A percentile compares a stretch with the other conserved stretches of the same genome.
Evolutionary conservation across 2,797 vertebrate species (phyloP).

Genomic region (Iguana delicatissima): DNA sequence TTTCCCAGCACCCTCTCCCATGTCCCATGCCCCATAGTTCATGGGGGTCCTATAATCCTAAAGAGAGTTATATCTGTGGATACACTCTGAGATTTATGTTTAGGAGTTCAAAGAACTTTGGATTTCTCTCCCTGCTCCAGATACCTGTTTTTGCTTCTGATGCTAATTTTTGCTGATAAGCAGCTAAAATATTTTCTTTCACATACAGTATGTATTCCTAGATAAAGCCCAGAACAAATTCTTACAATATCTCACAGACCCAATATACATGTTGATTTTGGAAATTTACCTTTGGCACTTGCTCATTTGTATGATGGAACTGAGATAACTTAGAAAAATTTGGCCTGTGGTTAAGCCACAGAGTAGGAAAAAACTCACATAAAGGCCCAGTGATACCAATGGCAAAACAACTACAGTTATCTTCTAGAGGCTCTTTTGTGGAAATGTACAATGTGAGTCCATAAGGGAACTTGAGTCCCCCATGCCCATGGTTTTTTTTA

Average conservation of each 20-base stretch:
- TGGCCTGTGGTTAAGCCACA: background rate
- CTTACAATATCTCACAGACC: background rate
- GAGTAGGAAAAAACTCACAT: background rate
- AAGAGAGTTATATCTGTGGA: background rate
- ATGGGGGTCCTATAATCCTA: background rate
- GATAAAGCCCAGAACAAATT: background rate
- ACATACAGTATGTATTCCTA: background rate
- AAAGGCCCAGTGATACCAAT: background rate
- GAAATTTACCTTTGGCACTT: background rate
- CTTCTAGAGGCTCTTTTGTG: background rate
- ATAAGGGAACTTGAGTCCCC: background rate
- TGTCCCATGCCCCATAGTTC: background rate
- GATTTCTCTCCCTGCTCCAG: background rate
- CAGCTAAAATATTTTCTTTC: constrained; percentile 16
- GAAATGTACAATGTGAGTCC: background rate
- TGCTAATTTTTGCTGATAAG: background rate
- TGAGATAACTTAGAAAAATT: background rate
- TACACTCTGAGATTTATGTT: background rate
- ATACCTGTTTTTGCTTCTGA: background rate
- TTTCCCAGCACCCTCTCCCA: background rate
- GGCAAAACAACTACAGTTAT: background rate
- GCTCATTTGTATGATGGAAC: background rate
- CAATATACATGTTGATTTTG: background rate
- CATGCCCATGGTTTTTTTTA: background rate
- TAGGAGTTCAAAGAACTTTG: background rate